Evolutionary conservation across 2,797 vertebrate species (phyloP).

Genomic region (Gastrophryne carolinensis): DNA sequence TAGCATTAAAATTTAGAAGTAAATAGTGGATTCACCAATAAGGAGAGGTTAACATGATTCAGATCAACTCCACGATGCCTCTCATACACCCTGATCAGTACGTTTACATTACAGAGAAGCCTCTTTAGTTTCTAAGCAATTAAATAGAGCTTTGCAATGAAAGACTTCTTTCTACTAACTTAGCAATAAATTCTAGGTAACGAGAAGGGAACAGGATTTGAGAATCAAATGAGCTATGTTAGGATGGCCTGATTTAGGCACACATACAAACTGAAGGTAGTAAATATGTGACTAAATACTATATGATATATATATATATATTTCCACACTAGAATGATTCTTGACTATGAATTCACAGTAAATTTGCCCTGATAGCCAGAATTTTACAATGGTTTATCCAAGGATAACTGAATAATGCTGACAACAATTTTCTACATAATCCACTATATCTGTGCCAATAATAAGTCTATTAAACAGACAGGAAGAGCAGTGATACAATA

Average conservation of each 20-base stretch:
- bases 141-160: conserved; percentile 51
- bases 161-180: conserved; percentile 42
- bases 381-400: no score
- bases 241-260: not conserved
- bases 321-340: no score
- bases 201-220: conserved; percentile 28
- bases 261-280: not conserved
- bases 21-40: conserved; percentile 18
- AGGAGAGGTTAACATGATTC: conserved; percentile 29
- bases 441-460: no score
- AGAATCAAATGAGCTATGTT: conserved; percentile 45
- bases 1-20: not conserved
- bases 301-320: no score
- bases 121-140: conserved; percentile 52
- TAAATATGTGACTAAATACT: no score
- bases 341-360: no score
- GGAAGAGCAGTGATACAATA: no score
- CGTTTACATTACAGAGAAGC: conserved; percentile 52
- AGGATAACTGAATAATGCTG: no score
- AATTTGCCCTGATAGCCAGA: no score
- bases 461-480: no score
- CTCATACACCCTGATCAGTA: conserved; percentile 32
- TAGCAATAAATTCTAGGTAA: conserved; percentile 39
- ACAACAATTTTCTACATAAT: no score
- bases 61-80: conserved; percentile 29